Evolutionary conservation across 92 coral and sea anemone genomes (phyloP), one percentile per base, ranked within the genome.

Genomic region (Parazoanthus swiftii): DNA sequence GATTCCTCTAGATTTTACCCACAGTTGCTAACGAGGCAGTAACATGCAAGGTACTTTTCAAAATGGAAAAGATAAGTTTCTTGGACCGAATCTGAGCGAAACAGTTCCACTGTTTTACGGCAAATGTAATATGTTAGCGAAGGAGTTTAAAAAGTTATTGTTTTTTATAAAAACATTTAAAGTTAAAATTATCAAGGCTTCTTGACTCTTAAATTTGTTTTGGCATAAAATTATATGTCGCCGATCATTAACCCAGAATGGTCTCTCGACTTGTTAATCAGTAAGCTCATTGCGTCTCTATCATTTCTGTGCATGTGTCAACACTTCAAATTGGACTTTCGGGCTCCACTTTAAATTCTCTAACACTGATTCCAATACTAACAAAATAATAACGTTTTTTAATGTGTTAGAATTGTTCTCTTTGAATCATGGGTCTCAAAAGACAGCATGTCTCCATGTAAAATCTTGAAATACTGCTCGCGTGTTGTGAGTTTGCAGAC

Each of bases 211-310:
- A 73, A 16, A 14, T 56, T 14, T 48, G 86, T 44, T 71, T 70
- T 44, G 23, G 79, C 66, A 71, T 84, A 16, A 44, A 84, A 70
- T 56, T 46, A 25, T 54, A 44, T 71, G 67, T 70, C n/a, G 44
- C 29, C 77, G 42, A 71, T 35, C 77, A 84, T 38, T 25, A 38
- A 44, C 33, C 44, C 42, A 37, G 58, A 66, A 39, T 16, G 26
- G 67, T 44, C 66, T 84, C 56, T 70, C 66, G 77, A 73, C 66
- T 46, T 84, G 79, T 46, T 33, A 44, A 84, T 84, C 79, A 70
- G 15, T 65, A 15, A 46, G 66, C 77, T 46, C 39, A 82, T 82
- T 38, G 36, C 86, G 39, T 36, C 63, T 66, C 26, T 82, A 84
- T 44, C n/a, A 84, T 13, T 56, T 46, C 68, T 71, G 79, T 44